phyloP scores from a whole-genome alignment of 2,888 invertebrate genomes.

The Tachina fera region DNA sequence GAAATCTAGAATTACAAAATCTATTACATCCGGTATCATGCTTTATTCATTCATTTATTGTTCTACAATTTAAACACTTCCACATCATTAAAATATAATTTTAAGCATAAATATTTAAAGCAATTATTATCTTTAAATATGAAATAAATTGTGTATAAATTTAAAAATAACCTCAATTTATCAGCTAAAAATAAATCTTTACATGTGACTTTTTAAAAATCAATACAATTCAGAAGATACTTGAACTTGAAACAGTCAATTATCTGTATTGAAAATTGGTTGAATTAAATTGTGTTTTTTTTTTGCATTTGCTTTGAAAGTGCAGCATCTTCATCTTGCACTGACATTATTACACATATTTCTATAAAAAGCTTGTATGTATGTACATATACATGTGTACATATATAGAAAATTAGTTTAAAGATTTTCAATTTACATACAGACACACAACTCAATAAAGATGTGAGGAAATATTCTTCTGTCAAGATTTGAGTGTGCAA shows the following conservation, averaged over 20 bases:
- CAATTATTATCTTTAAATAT: conserved; percentile 3
- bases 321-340: conserved; percentile 47
- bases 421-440: no score
- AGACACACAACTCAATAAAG: no score
- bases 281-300: neutral
- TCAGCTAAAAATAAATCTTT: conserved; percentile 1
- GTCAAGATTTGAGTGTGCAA: no score
- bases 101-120: neutral
- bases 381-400: no score
- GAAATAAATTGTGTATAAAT: conserved; percentile 13
- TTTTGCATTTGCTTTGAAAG: conserved; percentile 3
- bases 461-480: no score
- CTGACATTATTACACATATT: conserved; percentile 17
- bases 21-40: conserved; percentile 15
- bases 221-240: conserved; percentile 55
- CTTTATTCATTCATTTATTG: neutral
- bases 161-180: neutral
- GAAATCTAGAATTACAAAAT: neutral
- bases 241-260: conserved; percentile 62
- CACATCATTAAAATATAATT: neutral
- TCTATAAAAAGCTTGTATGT: no score
- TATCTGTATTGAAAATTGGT: conserved; percentile 10
- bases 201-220: conserved; percentile 32
- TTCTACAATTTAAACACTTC: neutral
- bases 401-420: no score